Percentiles rank a stretch among this genome's conserved stretches.
Evolutionary conservation across 2,113 vertebrate genomes (phyloP).

Genomic region (Podarcis raffonei): DNA sequence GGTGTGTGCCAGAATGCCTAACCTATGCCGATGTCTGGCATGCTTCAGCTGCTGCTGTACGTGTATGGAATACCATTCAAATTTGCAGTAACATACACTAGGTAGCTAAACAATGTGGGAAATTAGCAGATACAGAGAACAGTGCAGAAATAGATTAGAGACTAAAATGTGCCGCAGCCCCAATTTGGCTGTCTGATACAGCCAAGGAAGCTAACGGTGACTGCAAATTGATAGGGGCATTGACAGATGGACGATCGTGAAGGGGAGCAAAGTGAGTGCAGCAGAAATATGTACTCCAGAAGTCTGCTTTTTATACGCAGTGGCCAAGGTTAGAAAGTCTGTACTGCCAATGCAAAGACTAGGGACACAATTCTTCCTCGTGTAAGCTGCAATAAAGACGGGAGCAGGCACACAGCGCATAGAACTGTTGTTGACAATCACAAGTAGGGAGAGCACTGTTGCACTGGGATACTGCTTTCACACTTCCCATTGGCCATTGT

Average conservation of each 20-base stretch:
- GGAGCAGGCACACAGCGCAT: background rate
- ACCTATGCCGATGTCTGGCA: slow-evolving; percentile 47
- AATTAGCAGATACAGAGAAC: background rate
- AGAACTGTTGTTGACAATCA: too few relatives aligned
- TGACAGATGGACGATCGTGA: slow-evolving; percentile 7
- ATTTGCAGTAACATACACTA: background rate
- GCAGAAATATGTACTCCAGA: slow-evolving; percentile 30
- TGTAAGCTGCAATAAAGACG: background rate
- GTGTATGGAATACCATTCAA: background rate
- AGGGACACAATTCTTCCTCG: background rate
- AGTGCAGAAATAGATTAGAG: slow-evolving; percentile 24
- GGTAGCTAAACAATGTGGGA: background rate
- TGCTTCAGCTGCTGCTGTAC: slow-evolving; percentile 59
- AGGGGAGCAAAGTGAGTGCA: slow-evolving; percentile 30
- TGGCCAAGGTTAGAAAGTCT: background rate
- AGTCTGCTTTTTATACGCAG: background rate
- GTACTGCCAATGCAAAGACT: background rate
- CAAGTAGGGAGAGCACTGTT: too few relatives aligned
- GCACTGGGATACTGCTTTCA: too few relatives aligned
- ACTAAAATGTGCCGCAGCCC: background rate
- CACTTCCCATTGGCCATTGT: too few relatives aligned
- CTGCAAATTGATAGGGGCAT: background rate
- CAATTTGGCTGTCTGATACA: slow-evolving; percentile 33
- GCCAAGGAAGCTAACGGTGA: background rate
- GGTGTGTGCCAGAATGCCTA: slow-evolving; percentile 17